phyloP scores from a whole-genome alignment of 2,888 invertebrate species.

The Strigamia crassipes region DNA sequence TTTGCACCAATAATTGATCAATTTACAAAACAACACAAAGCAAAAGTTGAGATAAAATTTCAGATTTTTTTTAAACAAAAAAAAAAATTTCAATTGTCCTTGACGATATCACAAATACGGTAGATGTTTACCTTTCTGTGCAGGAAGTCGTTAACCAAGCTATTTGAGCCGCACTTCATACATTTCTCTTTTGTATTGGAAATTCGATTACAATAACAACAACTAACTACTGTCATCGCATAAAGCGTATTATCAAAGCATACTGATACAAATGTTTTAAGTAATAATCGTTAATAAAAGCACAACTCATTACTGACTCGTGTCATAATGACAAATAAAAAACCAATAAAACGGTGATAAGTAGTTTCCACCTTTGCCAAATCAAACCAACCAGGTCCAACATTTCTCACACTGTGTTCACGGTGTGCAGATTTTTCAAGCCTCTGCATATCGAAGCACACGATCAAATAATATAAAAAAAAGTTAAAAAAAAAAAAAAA shows the following conservation, averaged over 20 bases:
- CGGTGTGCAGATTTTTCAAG: not conserved
- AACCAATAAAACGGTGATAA: not conserved
- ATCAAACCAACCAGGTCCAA: not conserved
- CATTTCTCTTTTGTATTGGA: not conserved
- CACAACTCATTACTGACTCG: not conserved
- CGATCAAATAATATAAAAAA: not conserved
- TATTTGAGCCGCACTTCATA: not conserved
- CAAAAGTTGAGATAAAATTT: not conserved
- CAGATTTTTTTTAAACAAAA: not conserved
- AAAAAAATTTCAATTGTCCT: not conserved
- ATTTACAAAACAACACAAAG: not conserved
- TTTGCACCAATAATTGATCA: too few relatives aligned
- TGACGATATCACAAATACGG: not conserved
- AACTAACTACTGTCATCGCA: not conserved
- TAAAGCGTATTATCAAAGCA: not conserved
- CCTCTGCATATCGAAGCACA: not conserved
- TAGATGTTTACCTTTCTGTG: constrained; percentile 18
- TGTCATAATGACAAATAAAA: not conserved
- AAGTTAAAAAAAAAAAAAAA: too few relatives aligned
- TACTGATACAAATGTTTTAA: not conserved
- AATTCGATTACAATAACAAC: constrained; percentile 26
- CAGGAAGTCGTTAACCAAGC: not conserved
- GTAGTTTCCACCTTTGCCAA: not conserved
- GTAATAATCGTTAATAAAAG: not conserved
- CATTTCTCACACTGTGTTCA: not conserved